A percentile compares a stretch with the other conserved stretches of the same genome.
phyloP scores from a whole-genome alignment of 1,140 invertebrate species.

The Protaetia brevitarsis region DNA sequence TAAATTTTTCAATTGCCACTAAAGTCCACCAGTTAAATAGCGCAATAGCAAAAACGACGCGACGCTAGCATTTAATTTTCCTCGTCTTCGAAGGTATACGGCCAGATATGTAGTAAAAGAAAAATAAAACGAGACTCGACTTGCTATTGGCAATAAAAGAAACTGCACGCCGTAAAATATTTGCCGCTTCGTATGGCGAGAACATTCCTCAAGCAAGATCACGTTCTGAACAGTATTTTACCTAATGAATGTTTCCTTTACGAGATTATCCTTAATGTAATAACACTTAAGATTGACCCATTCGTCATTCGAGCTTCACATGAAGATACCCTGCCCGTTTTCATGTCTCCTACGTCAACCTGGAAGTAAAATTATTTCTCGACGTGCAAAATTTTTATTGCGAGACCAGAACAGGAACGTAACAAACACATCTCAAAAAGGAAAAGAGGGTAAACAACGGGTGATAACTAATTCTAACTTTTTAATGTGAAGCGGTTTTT shows the following conservation, averaged over 20 bases:
- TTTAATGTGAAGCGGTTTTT: too few relatives aligned
- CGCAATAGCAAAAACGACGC: too few relatives aligned
- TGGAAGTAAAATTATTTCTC: neutral
- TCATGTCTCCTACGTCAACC: neutral
- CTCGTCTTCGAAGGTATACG: neutral
- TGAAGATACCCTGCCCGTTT: neutral
- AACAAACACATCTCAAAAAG: neutral
- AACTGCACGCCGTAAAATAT: neutral
- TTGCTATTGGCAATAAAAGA: constrained; percentile 7
- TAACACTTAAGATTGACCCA: constrained; percentile 1
- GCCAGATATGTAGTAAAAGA: neutral
- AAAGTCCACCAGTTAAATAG: too few relatives aligned
- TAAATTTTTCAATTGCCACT: too few relatives aligned
- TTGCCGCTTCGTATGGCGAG: neutral
- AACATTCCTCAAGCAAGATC: neutral
- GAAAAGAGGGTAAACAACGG: neutral
- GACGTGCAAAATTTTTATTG: neutral
- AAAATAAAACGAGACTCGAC: neutral
- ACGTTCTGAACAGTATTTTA: neutral
- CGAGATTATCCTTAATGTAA: neutral
- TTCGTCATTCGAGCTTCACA: neutral
- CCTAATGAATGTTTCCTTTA: neutral
- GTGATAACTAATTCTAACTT: too few relatives aligned
- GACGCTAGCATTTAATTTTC: neutral
- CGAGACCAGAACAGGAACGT: neutral